Base-by-base conservation (phyloP, 1,140 invertebrate genomes). In the Papilio xuthus region DNA sequence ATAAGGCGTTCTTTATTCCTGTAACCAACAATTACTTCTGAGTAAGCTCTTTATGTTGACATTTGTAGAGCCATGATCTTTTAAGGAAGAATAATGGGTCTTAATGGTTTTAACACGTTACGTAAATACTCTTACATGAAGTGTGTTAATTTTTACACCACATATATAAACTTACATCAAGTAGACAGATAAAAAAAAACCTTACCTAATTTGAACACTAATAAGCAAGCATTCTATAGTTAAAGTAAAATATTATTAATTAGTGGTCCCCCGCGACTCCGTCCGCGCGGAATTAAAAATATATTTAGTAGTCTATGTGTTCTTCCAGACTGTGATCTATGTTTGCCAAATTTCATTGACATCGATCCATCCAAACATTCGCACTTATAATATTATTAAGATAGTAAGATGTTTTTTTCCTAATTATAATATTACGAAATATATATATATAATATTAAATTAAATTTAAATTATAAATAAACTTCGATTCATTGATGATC, bases 21-120 rank as follows among this genome's bases (percentile, higher is more conserved):
- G 60, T 67, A 13, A 28, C 60, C 26, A 67, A 28, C 26, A 67
- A 26, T 67, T 67, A 60, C 56, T 71, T 71, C 69, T 42, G 42
- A 42, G 71, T 73, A 73, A 73, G 12, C 41, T 71, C 20, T 73
- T 42, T 28, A 50, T 50, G 42, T 42, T 73, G 71, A 73, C 71
- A 73, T 73, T 73, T 73, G 42, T 73, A 47, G 28, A 73, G 71
- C 71, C 71, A 26, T 73, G 71, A 73, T 73, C 71, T 73, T 73
- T 73, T 42, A 42, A 47, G n/a, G 37, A 20, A 44, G 70, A 44
- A 47, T 50, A 44, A 72, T 72, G 70, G 41, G 4, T 73, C 12
- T 47, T 73, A 73, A 37, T 42, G 8, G n/a, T 41, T 37, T 70
- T 70, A 70, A 41, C 32, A 70, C 60, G 15, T 67, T 28, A 28